Base-by-base conservation (phyloP, 1,140 invertebrate genomes). In the Macrotrachela quadricornifera region DNA sequence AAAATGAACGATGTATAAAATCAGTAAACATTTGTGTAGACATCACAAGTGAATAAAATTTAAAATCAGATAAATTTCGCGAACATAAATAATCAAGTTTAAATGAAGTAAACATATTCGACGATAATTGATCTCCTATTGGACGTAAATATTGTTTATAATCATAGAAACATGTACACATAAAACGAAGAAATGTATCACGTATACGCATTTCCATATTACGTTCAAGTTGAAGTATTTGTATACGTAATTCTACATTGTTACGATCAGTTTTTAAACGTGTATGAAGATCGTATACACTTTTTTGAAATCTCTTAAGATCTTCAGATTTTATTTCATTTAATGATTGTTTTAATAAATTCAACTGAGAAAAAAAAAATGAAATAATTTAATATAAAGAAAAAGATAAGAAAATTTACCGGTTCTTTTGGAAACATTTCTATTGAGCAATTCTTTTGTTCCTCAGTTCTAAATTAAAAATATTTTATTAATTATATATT, bases 141-240 rank as follows among this genome's bases (percentile, higher is more conserved):
- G 94, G 92, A 53, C 87, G 76, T 41, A 99, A 72, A 68, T 78
- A 94, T 44, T 76, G 73, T 47, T 84, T 76, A 70, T 97, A 97
- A 6, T 88, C 90, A 64, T 83, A 83, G 57, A 97, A 68, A 54
- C 92, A 81, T 41, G 80, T 76, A 6, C 85, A 86, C 80, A 91
- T 96, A 63, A 97, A 97, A 48, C 83, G 76, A 36, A 99, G 73
- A 71, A 97, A 97, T 9, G 86, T 84, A 68, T 96, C 91, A 70
- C 95, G 88, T 52, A 99, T 96, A 68, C 84, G 80, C 49, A 90
- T 71, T 64, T 96, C 90, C 56, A 91, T 67, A 50, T 68, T 21
- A 4, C 41, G 14, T 37, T 83, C 80, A 37, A 68, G 60, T 9
- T 61, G 59, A 38, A 61, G 59, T 57, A 61, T 71, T 53, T 63